Base-by-base conservation (phyloP, 2,113 vertebrate species). In the Cyanocitta stelleri region DNA sequence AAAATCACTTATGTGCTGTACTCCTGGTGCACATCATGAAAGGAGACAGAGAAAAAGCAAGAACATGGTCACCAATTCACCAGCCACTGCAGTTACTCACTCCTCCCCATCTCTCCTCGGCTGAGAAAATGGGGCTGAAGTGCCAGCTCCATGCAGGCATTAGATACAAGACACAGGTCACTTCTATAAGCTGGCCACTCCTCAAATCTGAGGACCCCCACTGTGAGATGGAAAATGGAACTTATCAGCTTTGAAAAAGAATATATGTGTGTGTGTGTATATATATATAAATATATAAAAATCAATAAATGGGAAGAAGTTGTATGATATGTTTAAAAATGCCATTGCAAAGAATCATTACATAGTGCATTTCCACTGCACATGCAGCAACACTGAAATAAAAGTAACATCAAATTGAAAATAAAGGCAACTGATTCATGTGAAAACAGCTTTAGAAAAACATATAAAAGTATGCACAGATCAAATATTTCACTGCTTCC, bases 131-230 rank as follows among this genome's bases (percentile, higher is more conserved):
- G 6, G 32, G 9, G 9, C 58, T 46, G 44, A 73, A 59, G 5
- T 23, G 5, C 3, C 32, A 30, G 0, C 3, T 10, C 27, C 15
- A 19, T 16, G 19, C 7, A 27, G 6, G 18, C 3, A 19, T 6
- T 32, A 61, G 29, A 23, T 7, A n/a, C 8, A 62, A 58, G 59
- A 67, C 43, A 54, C 3, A 46, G 17, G 23, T 41, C 23, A 6
- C 27, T 93, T 39, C 41, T 26, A 12, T 9, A 51, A 55, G 4
- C 8, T 56, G 26, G 6, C 7, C 18, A 22, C 9, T 71, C 46
- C 48, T 71, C 41, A 64, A 9, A 56, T n/a, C 11, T 39, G 56
- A 37, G 46, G 18, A 56, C 0, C 3, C 5, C 11, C 18, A 26
- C 15, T 39, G 8, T 33, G 16, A 75, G 46, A 56, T 6, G 7